Evolutionary conservation across 2,113 vertebrate genomes (phyloP), one percentile per base, ranked within the genome.

Genomic region (Tapirus terrestris): DNA sequence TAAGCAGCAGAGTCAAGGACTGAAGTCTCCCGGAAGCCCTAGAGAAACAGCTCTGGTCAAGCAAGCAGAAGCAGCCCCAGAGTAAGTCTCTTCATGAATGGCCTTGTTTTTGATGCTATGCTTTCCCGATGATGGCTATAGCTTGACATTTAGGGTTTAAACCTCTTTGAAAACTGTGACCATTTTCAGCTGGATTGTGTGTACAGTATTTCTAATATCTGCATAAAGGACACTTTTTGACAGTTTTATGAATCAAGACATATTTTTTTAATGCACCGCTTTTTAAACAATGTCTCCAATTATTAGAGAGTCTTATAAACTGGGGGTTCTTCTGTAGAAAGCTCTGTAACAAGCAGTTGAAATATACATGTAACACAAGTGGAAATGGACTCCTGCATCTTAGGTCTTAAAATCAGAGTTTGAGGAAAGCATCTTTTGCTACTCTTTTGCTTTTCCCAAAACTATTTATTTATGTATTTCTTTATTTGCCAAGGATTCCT

Each of bases 31-130:
- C 13, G 68, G 58, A 13, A 67, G 11, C 17, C 23, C 36, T 5
- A 79, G 70, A 85, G 97, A 97, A 96, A 56, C 53, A 83, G n/a
- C 86, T 60, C 87, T 11, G 43, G 14, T 92, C 85, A 76, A n/a
- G 8, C 67, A 56, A 85, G 43, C 95, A 61, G 97, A 90, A 93
- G 80, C 82, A 79, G 31, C 75, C 80, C 91, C 11, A 25, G 91
- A 95, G 99, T 99, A 85, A 99, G 98, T 98, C 63, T 88, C 4
- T 29, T 36, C 18, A 0, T 8, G 10, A 36, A 84, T 76, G n/a
- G 39, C 3, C 27, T 25, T 14, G 7, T 53, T 51, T 68, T 72
- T 27, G 6, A 7, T 60, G 27, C 63, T 20, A 1, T 39, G 73
- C 5, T 89, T 76, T 72, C 53, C 48, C 9, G 2, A 7, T 14